These are phyloP conservation scores for Lonchura striata DNA, from an alignment of 2,113 vertebrate genomes.

Conservation along the genomic window DNA sequence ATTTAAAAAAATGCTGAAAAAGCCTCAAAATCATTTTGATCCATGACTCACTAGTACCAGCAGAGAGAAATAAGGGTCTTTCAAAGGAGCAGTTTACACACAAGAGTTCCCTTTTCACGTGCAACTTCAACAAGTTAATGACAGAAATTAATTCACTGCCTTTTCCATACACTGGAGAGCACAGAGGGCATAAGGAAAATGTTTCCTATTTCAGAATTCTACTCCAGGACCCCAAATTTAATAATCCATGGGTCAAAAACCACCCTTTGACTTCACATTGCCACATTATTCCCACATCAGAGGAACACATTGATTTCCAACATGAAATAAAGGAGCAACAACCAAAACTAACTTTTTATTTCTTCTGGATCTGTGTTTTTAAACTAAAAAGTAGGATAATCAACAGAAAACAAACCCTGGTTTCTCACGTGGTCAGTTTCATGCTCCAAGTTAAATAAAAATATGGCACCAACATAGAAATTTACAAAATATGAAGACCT, in stretches of 20 bases:
- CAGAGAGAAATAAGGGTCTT: background rate
- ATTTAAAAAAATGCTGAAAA: background rate
- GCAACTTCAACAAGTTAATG: background rate
- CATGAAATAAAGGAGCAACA: background rate
- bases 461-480: rapidly evolving
- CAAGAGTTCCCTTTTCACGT: background rate
- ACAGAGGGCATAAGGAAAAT: background rate
- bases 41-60: background rate
- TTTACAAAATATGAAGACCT: background rate
- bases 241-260: background rate
- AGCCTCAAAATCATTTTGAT: background rate
- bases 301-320: background rate
- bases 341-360: background rate
- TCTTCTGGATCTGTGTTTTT: background rate
- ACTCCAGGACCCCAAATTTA: background rate
- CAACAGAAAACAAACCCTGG: background rate
- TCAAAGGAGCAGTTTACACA: background rate
- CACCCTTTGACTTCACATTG: background rate
- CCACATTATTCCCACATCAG: background rate
- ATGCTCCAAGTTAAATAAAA: background rate
- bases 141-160: background rate
- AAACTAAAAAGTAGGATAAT: background rate
- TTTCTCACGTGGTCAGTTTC: background rate
- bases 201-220: background rate
- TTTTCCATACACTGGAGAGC: background rate